phyloP scores from a whole-genome alignment of 2,888 invertebrate species.

The Yponomeuta malinellus region DNA sequence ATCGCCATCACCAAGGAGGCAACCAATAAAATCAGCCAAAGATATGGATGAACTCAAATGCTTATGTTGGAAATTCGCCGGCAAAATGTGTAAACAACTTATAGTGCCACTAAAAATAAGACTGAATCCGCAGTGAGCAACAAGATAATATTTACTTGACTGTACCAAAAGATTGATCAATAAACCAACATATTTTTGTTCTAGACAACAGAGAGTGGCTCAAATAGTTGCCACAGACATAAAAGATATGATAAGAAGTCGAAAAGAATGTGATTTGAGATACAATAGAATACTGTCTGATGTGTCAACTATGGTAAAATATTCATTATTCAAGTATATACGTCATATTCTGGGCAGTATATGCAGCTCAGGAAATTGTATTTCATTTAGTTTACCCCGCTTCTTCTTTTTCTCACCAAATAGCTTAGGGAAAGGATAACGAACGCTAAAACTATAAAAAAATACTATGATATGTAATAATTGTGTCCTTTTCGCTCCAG shows the following conservation, averaged over 20 bases:
- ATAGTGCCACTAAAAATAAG: conserved; percentile 33
- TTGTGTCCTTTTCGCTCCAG: background rate
- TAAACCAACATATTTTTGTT: conserved; percentile 19
- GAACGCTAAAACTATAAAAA: background rate
- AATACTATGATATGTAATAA: background rate
- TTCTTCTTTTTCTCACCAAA: no score
- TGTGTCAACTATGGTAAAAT: background rate
- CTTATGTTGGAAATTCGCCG: conserved; percentile 42
- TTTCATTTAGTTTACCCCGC: no score
- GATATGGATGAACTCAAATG: conserved; percentile 26
- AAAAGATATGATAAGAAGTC: conserved; percentile 27
- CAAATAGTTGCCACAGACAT: conserved; percentile 41
- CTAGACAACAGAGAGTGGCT: conserved; percentile 41
- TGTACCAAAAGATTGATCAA: no score
- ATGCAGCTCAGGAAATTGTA: background rate
- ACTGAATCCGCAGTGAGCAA: conserved; percentile 42
- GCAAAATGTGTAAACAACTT: conserved; percentile 39
- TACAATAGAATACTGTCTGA: background rate
- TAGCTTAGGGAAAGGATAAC: no score
- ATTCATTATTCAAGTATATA: background rate
- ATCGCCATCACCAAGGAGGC: background rate
- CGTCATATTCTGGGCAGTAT: background rate
- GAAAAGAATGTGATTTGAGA: conserved; percentile 4
- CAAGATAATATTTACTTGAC: background rate
- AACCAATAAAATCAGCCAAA: conserved; percentile 19